Conservation (phyloP, 2,888 invertebrate genomes). For the Andrena chrysosceles region DNA sequence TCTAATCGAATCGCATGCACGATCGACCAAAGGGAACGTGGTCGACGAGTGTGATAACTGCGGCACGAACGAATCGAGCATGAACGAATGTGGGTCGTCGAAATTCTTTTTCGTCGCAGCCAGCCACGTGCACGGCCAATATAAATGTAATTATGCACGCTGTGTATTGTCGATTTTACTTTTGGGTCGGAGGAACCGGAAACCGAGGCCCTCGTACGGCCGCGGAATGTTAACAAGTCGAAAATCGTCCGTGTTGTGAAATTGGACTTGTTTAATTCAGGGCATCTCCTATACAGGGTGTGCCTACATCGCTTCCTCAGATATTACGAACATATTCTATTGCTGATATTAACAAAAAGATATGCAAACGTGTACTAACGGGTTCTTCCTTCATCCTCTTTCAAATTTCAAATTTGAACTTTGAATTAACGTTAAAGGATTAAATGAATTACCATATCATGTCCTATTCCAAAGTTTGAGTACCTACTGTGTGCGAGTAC, state of each 20-base stretch:
- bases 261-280: conserved; percentile 15
- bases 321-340: neutral
- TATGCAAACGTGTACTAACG: too few relatives aligned
- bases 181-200: conserved; percentile 54
- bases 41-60: conserved; percentile 17
- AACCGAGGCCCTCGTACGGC: conserved; percentile 11
- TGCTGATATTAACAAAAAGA: too few relatives aligned
- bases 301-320: neutral
- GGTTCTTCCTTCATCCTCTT: too few relatives aligned
- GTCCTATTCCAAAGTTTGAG: too few relatives aligned
- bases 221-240: conserved; percentile 44
- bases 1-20: conserved; percentile 35
- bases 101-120: conserved; percentile 22
- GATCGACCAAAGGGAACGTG: conserved; percentile 17
- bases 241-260: conserved; percentile 44
- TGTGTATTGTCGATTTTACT: conserved; percentile 37
- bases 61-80: conserved; percentile 11
- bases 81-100: conserved; percentile 37
- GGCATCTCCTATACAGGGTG: conserved; percentile 9
- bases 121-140: conserved; percentile 34
- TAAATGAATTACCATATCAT: too few relatives aligned
- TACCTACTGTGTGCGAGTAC: too few relatives aligned
- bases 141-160: conserved; percentile 49
- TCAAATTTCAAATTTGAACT: too few relatives aligned
- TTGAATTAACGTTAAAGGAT: too few relatives aligned